Percentiles rank a stretch among this genome's conserved stretches.
These are phyloP conservation scores for Cephalopholis sonnerati DNA, from an alignment of 2,113 vertebrate species.

Conservation along the genomic window DNA sequence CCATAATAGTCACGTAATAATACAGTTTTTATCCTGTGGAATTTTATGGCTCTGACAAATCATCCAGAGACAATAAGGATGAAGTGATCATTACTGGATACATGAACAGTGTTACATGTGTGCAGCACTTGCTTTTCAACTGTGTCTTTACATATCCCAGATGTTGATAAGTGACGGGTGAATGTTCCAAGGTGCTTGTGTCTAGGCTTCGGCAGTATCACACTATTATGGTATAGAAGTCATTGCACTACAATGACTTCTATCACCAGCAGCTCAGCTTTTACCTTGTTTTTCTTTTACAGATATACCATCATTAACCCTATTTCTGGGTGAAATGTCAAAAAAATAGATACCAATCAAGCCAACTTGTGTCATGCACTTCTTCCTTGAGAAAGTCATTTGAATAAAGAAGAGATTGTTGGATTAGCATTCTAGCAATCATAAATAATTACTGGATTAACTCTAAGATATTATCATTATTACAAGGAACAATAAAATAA, in stretches of 20 bases:
- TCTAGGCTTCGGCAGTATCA: too few relatives aligned
- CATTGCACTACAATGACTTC: too few relatives aligned
- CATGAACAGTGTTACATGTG: constrained; percentile 1
- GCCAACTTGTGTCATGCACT: background rate
- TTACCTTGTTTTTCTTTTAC: too few relatives aligned
- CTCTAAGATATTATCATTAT: background rate
- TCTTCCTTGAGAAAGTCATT: background rate
- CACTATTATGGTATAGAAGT: too few relatives aligned
- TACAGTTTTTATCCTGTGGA: constrained; percentile 16
- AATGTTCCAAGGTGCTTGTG: background rate
- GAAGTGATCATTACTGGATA: constrained; percentile 13
- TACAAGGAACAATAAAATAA: background rate
- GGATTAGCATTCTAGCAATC: background rate
- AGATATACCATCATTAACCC: too few relatives aligned
- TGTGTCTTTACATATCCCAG: constrained; percentile 14
- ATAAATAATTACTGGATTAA: background rate
- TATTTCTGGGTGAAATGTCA: too few relatives aligned
- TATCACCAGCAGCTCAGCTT: too few relatives aligned
- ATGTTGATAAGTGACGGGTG: constrained; percentile 20
- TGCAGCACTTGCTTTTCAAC: background rate
- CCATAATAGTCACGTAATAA: constrained; percentile 37
- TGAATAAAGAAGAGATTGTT: background rate
- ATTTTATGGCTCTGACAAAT: constrained; percentile 28
- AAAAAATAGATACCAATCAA: too few relatives aligned
- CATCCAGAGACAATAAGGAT: constrained; percentile 13